Base-by-base conservation (phyloP, 2,888 invertebrate genomes). In the Latrodectus elegans region DNA sequence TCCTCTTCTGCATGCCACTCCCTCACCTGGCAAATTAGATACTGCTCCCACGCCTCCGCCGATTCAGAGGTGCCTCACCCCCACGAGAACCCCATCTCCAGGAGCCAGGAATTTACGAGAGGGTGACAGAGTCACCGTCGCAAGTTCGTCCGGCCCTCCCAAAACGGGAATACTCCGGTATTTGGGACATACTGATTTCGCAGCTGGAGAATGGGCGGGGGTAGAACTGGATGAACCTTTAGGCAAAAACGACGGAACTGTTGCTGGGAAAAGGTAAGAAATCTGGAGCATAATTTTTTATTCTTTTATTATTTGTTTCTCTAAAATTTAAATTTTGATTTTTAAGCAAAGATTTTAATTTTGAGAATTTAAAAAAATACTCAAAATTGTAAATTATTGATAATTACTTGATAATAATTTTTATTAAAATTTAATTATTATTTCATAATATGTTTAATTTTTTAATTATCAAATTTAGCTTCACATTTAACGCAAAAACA, bases 191-290 rank as follows among this genome's bases (percentile, higher is more conserved):
- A 96, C 98, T 55, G 96, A 97, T 91, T 99, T 99, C 92, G 97
- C 98, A 0, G 92, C 95, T 60, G 99, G 99, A 60, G 95, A 97
- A 90, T 99, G 98, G 98, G 98, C 96, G 89, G 99, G 99, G 49
- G 96, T 99, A 26, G 98, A 99, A 92, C 94, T 99, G 90, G 98
- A 98, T 92, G 97, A 98, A 90, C 95, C 97, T 0, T 93, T 95
- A 88, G 99, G 99, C 80, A 99, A 99, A 93, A 99, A 99, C 92
- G 98, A 99, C 92, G 99, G 99, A 85, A 95, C 96, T 76, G 97
- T 99, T 55, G 96, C 95, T 90, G 98, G 97, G 82, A 95, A 95
- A 93, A 96, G 97, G 97, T 98, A 92, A 91, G 84, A 11, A 15
- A 1, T 38, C 6, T 38, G 38, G 38, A 38, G 6, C 3, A 38